phyloP scores from a whole-genome alignment of 2,888 invertebrate genomes.

The Steinernema hermaphroditum region DNA sequence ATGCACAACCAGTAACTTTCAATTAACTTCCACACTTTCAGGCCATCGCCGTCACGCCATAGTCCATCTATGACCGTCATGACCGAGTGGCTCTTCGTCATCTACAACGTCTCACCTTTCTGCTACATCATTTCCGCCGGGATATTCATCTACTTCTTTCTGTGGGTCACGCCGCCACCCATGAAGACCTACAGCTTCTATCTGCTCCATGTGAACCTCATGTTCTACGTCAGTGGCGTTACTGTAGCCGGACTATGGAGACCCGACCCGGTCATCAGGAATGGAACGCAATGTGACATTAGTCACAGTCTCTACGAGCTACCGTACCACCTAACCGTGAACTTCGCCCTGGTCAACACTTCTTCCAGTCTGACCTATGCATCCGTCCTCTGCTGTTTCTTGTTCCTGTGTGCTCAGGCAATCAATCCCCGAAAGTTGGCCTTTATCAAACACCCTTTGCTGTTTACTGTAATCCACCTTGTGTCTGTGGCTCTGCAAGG shows the following conservation, averaged over 20 bases:
- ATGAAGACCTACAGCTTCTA: slow-evolving; percentile 12
- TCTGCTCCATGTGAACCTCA: neutral
- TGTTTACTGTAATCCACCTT: neutral
- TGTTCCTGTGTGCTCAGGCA: slow-evolving; percentile 14
- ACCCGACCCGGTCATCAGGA: neutral
- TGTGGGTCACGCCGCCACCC: neutral
- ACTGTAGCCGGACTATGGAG: neutral
- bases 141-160: neutral
- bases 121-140: neutral
- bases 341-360: neutral
- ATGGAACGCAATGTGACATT: neutral
- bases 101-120: slow-evolving; percentile 6
- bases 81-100: slow-evolving; percentile 8
- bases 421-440: neutral
- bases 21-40: too few species aligned
- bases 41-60: too few species aligned
- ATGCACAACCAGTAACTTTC: too few species aligned
- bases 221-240: slow-evolving; percentile 12
- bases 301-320: slow-evolving; percentile 8
- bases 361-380: slow-evolving; percentile 7
- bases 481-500: slow-evolving; percentile 2
- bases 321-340: neutral
- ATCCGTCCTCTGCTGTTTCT: slow-evolving; percentile 23
- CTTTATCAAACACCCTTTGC: neutral
- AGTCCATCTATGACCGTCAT: too few species aligned